A percentile compares a stretch with the other conserved stretches of the same genome.
These are phyloP conservation scores for Drosophila kanapiae DNA, from an alignment of 1,140 invertebrate genomes.

Conservation along the genomic window DNA sequence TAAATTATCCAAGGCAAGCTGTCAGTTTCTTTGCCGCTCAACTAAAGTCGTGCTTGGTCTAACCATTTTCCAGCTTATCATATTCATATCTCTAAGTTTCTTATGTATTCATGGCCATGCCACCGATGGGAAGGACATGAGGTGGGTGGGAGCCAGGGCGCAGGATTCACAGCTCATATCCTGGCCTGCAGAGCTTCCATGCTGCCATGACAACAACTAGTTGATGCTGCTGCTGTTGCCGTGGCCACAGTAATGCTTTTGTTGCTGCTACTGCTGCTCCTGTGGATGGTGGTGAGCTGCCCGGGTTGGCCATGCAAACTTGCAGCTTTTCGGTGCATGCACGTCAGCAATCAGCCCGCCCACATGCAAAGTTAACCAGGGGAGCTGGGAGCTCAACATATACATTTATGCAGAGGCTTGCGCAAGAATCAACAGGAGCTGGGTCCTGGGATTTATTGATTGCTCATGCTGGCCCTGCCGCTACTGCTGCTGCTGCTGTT, in stretches of 20 bases:
- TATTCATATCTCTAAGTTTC: conserved; percentile 22
- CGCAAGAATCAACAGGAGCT: conserved; percentile 79
- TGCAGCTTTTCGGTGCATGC: conserved; percentile 54
- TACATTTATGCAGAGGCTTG: conserved; percentile 76
- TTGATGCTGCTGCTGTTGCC: conserved; percentile 42
- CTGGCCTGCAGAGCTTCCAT: conserved; percentile 12
- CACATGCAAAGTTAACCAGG: conserved; percentile 56
- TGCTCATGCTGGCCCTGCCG: conserved; percentile 44
- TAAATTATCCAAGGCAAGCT: conserved; percentile 24
- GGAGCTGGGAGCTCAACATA: conserved; percentile 23
- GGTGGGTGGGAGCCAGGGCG: conserved; percentile 1
- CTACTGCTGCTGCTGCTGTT: conserved; percentile 21
- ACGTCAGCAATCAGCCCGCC: conserved; percentile 69
- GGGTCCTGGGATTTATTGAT: conserved; percentile 81
- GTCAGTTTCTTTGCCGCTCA: conserved; percentile 8
- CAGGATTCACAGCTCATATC: conserved; percentile 44
- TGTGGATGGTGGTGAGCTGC: conserved; percentile 2
- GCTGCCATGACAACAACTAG: conserved; percentile 56
- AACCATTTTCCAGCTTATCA: conserved; percentile 40
- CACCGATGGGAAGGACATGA: background rate
- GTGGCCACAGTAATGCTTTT: conserved; percentile 6
- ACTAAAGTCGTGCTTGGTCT: conserved; percentile 14
- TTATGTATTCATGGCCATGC: conserved; percentile 39
- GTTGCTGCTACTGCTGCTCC: conserved; percentile 31
- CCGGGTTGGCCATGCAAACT: conserved; percentile 46